Conservation (phyloP, 2,888 invertebrate genomes). For the Orthosia gothica region DNA sequence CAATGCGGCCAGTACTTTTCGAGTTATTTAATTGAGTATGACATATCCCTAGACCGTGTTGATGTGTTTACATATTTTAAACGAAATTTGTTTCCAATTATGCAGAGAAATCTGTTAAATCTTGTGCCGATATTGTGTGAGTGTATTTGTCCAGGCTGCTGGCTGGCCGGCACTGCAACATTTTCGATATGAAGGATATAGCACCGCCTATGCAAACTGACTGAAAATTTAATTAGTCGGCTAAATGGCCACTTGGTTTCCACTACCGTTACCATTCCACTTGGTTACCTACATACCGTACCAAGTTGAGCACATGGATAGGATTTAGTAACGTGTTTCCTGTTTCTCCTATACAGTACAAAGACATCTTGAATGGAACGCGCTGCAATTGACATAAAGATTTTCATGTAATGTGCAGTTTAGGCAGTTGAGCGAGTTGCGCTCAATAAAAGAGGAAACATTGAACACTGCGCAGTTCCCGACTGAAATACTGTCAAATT, state of each 20-base stretch:
- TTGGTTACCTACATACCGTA: too few relatives aligned
- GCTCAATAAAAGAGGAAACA: conserved; percentile 8
- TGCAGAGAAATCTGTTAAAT: background rate
- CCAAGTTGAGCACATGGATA: too few relatives aligned
- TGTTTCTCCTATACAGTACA: too few relatives aligned
- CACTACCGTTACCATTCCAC: too few relatives aligned
- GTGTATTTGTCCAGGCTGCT: background rate
- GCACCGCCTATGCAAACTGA: background rate
- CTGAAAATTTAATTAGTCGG: background rate
- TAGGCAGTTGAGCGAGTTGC: background rate
- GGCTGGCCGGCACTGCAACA: too few relatives aligned
- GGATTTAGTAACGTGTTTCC: too few relatives aligned
- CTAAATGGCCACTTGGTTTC: too few relatives aligned
- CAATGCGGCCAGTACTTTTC: too few relatives aligned
- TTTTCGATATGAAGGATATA: background rate
- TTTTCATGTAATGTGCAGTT: background rate
- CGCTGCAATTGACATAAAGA: background rate
- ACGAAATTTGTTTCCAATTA: background rate
- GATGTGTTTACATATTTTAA: too few relatives aligned
- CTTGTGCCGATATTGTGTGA: background rate
- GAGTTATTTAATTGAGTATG: too few relatives aligned
- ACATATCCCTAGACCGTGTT: too few relatives aligned
- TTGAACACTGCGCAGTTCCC: background rate
- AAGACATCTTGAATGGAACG: background rate
- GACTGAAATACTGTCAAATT: conserved; percentile 16